Conservation (phyloP, 2,888 invertebrate species). For the Entomobrya proxima region DNA sequence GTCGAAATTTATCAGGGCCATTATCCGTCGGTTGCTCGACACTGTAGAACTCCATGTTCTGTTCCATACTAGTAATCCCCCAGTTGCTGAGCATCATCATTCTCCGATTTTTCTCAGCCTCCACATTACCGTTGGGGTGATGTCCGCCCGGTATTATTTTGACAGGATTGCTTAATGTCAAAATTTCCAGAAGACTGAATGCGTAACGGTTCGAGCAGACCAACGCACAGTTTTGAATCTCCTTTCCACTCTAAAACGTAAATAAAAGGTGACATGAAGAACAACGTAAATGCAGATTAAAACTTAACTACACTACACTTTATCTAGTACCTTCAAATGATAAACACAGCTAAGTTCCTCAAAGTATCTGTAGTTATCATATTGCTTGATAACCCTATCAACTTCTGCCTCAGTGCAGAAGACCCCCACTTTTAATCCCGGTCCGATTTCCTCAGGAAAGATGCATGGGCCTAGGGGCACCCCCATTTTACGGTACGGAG, state of each 20-base stretch:
- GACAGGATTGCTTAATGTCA: slow-evolving; percentile 18
- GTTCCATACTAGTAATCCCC: slow-evolving; percentile 14
- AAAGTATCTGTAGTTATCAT: slow-evolving; percentile 51
- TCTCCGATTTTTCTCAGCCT: neutral
- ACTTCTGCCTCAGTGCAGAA: no score
- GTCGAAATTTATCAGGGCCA: no score
- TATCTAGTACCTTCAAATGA: slow-evolving; percentile 40
- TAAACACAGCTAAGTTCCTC: slow-evolving; percentile 52
- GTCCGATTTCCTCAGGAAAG: no score
- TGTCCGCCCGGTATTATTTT: slow-evolving; percentile 11
- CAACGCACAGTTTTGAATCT: slow-evolving; percentile 48
- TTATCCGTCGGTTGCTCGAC: no score
- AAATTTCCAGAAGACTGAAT: slow-evolving; percentile 34
- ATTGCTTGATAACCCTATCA: no score
- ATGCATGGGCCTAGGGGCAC: no score
- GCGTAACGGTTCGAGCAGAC: slow-evolving; percentile 55
- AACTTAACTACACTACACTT: neutral
- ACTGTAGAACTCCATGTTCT: slow-evolving; percentile 14
- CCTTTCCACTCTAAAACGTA: slow-evolving; percentile 26
- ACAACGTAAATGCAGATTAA: neutral
- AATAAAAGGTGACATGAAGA: neutral
- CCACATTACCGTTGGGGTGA: slow-evolving; percentile 1
- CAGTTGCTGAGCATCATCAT: neutral
- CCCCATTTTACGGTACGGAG: no score
- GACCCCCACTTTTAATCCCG: no score